Base-by-base conservation (phyloP, 2,797 vertebrate genomes). In the Alectoris magna region DNA sequence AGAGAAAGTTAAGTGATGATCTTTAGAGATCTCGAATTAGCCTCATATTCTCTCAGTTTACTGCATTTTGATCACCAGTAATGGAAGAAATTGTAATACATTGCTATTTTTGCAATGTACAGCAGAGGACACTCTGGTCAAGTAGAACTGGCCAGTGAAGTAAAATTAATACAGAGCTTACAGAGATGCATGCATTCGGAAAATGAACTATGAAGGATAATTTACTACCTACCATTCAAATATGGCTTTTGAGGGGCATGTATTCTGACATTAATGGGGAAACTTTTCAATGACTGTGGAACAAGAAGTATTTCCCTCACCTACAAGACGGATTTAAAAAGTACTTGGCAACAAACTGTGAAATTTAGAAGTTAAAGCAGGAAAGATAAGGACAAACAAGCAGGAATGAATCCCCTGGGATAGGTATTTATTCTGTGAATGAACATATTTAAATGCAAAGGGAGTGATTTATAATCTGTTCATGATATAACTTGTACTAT, bases 91-190 rank as follows among this genome's bases (percentile, higher is more conserved):
- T 14, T 73, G 31, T 67, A 79, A 41, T 49, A n/a, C 31, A 16
- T 11, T 94, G 95, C 88, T 82, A 14, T 95, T 94, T 93, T 94
- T 90, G 23, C 23, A 68, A 7, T 51, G 69, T 86, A 87, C 96
- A 92, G 91, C 83, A 96, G 95, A 94, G 94, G 95, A 92, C 94
- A 90, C 89, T 96, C 91, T 95, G 71, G 17, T 88, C 93, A 81
- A 58, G 34, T n/a, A 80, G 59, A 92, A 64, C 18, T 90, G 78
- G 16, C 10, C 73, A 71, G 24, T 71, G 72, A 83, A 48, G 12
- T 82, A 58, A 79, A 83, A 77, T 75, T 51, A 60, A 59, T 75
- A 18, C 26, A 26, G 9, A 74, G 15, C 18, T 69, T 59, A 71
- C 16, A 53, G 0, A 1, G 22, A 56, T 78, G 17, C 13, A 72